These are phyloP conservation scores for Adelges cooleyi DNA, from an alignment of 1,140 invertebrate species.

Conservation along the genomic window DNA sequence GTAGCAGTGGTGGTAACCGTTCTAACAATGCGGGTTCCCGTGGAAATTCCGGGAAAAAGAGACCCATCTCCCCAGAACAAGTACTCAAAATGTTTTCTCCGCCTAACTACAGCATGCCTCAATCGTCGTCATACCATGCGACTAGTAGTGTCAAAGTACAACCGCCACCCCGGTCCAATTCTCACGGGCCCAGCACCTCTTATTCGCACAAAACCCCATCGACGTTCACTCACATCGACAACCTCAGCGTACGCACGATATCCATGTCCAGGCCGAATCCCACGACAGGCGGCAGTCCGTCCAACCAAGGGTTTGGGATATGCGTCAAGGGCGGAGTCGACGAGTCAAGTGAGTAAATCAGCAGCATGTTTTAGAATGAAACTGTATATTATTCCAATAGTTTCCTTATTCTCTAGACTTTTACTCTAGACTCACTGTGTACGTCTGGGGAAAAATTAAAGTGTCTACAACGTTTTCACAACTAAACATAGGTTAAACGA, in stretches of 20 bases:
- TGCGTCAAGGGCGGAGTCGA: conserved; percentile 73
- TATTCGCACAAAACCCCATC: conserved; percentile 37
- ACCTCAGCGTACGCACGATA: conserved; percentile 65
- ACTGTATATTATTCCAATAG: too few relatives aligned
- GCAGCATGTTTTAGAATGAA: too few relatives aligned
- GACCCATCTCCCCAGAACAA: conserved; percentile 36
- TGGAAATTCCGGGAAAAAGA: conserved; percentile 32
- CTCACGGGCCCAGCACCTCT: conserved; percentile 38
- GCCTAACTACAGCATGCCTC: neutral
- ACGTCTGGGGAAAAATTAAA: too few relatives aligned
- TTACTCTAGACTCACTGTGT: too few relatives aligned
- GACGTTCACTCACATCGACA: conserved; percentile 58
- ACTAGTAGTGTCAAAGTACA: neutral
- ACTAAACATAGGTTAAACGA: too few relatives aligned
- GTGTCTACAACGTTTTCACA: too few relatives aligned
- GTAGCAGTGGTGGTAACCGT: conserved; percentile 13
- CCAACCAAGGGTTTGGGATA: conserved; percentile 69
- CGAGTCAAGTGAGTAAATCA: conserved; percentile 57
- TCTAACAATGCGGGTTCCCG: neutral
- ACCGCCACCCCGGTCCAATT: conserved; percentile 34
- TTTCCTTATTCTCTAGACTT: too few relatives aligned
- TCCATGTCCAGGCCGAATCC: conserved; percentile 59
- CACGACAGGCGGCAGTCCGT: conserved; percentile 45
- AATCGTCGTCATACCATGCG: conserved; percentile 6
- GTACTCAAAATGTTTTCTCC: conserved; percentile 34